Percentiles rank a stretch among this genome's conserved stretches.
phyloP scores from a whole-genome alignment of 2,888 invertebrate genomes.

The Macrophya annulata region DNA sequence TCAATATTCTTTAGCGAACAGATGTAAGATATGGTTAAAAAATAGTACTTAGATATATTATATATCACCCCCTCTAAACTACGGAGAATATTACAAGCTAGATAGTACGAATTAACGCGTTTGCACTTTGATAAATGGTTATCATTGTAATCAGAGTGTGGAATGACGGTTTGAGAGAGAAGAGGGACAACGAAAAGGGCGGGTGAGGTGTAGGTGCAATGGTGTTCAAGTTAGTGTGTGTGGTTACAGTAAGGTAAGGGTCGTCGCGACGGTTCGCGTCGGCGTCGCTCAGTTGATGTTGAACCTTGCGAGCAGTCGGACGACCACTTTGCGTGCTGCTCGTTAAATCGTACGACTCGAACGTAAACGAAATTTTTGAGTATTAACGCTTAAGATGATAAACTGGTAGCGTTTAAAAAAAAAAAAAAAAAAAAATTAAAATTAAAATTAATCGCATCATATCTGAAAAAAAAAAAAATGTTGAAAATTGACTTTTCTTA shows the following conservation, averaged over 20 bases:
- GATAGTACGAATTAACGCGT: conserved; percentile 27
- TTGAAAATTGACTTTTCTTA: neutral
- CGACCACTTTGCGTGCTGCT: conserved; percentile 58
- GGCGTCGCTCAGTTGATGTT: conserved; percentile 71
- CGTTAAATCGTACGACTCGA: neutral
- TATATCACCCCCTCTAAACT: neutral
- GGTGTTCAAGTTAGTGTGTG: conserved; percentile 23
- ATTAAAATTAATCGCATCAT: neutral
- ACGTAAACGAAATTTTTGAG: neutral
- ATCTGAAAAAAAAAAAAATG: neutral
- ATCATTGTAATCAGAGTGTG: conserved; percentile 10
- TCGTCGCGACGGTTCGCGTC: conserved; percentile 71
- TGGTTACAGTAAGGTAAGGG: conserved; percentile 31
- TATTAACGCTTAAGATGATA: neutral
- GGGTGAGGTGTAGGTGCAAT: conserved; percentile 26
- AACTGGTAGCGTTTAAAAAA: neutral
- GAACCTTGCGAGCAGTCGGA: conserved; percentile 71
- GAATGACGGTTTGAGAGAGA: neutral
- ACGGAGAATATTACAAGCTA: neutral
- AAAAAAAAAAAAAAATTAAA: neutral
- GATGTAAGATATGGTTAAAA: conserved; percentile 22
- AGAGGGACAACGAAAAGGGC: neutral
- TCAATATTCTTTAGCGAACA: conserved; percentile 8
- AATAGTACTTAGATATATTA: conserved; percentile 9
- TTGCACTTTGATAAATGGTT: conserved; percentile 46